Evolutionary conservation across 2,888 invertebrate species (phyloP), one percentile per base, ranked within the genome.

Genomic region (Tridacna crocea): DNA sequence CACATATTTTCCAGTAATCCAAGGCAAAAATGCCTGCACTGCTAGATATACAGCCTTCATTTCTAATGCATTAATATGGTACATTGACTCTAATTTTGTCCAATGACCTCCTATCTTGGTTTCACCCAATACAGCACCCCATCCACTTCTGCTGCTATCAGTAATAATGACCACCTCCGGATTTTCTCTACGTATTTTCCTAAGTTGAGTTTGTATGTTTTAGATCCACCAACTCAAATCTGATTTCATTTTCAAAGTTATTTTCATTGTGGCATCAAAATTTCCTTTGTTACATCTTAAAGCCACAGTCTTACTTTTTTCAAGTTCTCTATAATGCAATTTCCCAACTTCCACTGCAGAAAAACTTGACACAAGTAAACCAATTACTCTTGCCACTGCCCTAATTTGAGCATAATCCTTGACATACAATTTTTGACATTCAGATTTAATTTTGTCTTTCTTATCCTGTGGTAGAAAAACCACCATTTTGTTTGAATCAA

Each of bases 1-100:
- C 2, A 76, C 70, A 68, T 76, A 17, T 51, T 58, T 47, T 60
- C n/a, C 58, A 47, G 26, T 26, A 24, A 24, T 3, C 27, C 47
- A 17, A 24, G 26, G 11, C n/a, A 47, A 4, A 12, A 72, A 70
- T 60, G 47, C 55, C 46, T 72, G 10, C 47, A 77, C 46, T 4
- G 77, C 72, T 26, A 61, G 61, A 22, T 47, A 60, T 15, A 77
- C 24, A 47, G 72, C 70, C 58, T 55, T 58, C 12, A 72, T 22
- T 48, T 77, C 77, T 72, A 77, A 61, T 12, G 17, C n/a, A 61
- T 60, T 77, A 26, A 77, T 72, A 26, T 77, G 77, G 19, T 58
- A 46, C 47, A 13, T 22, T 4, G 36, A 8, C 26, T 79, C 79
- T n/a, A 58, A 8, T 0, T 51, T 27, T 10, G 0, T 70, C 74